Evolutionary conservation across 2,797 vertebrate species (phyloP), one percentile per base, ranked within the genome.

Genomic region (Artibeus jamaicensis): DNA sequence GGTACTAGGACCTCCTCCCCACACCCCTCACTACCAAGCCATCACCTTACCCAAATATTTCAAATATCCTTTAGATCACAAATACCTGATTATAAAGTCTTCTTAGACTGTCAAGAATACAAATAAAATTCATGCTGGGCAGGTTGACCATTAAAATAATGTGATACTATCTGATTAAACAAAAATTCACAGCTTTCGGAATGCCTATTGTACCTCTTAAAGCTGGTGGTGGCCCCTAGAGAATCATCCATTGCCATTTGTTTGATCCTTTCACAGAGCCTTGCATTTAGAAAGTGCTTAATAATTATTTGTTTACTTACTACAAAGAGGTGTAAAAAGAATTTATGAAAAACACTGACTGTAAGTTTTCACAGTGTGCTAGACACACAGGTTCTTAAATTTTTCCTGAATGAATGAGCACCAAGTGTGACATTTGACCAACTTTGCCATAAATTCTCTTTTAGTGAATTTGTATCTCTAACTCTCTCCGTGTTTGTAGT

Each of bases 301-400:
- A 39, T 88, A 84, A 57, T 93, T 85, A 67, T 87, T 37, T 95
- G 24, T 74, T 87, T 67, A 81, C 68, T 77, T 94, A 32, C 11
- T 62, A 85, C 82, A 81, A 89, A 82, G 15, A 86, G 9, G 62
- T 53, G 24, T 74, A 71, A 89, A 89, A 87, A 55, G 39, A 85
- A 32, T 55, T 3, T 11, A 19, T 83, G 5, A 74, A 91, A 94
- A 91, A 94, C 12, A 78, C 32, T 70, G 14, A 19, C 55, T 34
- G 10, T 57, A 34, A 93, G 5, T 9, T 79, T 22, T 70, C 71
- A 50, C 3, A 77, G 44, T 37, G 48, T 39, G 37, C 9, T 71
- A 57, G 9, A 87, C 34, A 90, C 2, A 37, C 2, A 65, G 16
- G 7, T 44, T 65, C 18, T 77, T 84, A 59, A 14, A 24, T 87